Base-by-base conservation (phyloP, 2,888 invertebrate genomes). In the Eucriotettix oculatus region DNA sequence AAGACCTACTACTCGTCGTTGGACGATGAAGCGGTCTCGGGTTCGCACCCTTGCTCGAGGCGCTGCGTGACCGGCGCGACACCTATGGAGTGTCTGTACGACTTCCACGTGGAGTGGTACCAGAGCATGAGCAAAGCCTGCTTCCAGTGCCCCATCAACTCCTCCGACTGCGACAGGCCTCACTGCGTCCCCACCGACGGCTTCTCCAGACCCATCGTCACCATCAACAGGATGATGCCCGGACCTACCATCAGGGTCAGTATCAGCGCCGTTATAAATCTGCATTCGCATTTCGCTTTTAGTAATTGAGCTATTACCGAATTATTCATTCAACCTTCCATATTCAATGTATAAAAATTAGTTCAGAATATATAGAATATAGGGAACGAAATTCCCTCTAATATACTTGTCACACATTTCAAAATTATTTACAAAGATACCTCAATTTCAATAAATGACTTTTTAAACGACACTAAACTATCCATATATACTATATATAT, bases 151-250 rank as follows among this genome's bases (percentile, higher is more conserved):
- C 92, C 93, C 0, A 78, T 75, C 61, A 86, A 86, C 69, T 66
- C 74, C 1, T 80, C 82, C 0, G 90, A 94, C 69, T 95, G 95
- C 69, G 75, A 73, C 55, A 76, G 86, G 58, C 80, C 81, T 0
- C 87, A 94, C 70, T 95, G 95, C 70, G 81, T 94, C 62, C 79
- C 89, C 0, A 90, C 84, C 1, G 91, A 94, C 72, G 95, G 95
- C 0, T 77, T 85, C 53, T 80, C 80, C 61, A 78, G 92, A 64
- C 79, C 87, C 0, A 74, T 94, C 43, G 80, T 87, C 14, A 86
- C 88, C 0, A 80, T 92, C 9, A 94, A 94, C 74, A 81, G 93
- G 65, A 85, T 85, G 75, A 81, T 94, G 79, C 93, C 94, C 0
- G 93, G 93, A 53, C 93, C 93, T 0, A 73, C 84, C 1, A 83